Evolutionary conservation across 1,140 invertebrate genomes (phyloP).

Genomic region (Papilio xuthus): DNA sequence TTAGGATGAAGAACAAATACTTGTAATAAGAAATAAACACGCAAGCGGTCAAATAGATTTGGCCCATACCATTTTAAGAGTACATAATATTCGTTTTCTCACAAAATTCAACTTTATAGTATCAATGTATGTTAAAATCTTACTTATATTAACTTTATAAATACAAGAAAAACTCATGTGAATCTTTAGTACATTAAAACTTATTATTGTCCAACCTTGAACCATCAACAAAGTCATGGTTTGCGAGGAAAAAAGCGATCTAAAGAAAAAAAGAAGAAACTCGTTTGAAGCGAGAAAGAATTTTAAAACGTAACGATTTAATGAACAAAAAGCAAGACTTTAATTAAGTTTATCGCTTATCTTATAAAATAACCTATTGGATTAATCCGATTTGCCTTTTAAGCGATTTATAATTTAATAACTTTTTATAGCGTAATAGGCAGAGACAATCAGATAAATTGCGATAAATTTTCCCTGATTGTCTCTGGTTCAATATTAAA

Average conservation of each 20-base stretch:
- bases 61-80: no score
- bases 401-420: not conserved
- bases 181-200: not conserved
- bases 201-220: conserved; percentile 43
- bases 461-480: not conserved
- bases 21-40: no score
- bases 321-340: conserved; percentile 9
- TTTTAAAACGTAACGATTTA: not conserved
- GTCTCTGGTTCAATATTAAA: no score
- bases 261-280: conserved; percentile 12
- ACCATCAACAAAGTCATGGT: conserved; percentile 47
- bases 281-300: conserved; percentile 12
- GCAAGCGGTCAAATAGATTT: no score
- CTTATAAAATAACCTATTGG: not conserved
- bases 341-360: not conserved
- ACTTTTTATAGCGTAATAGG: not conserved
- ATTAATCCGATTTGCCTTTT: not conserved
- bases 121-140: not conserved
- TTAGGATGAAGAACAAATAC: no score
- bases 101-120: not conserved
- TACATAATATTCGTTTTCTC: no score
- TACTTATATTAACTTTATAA: conserved; percentile 2
- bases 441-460: not conserved
- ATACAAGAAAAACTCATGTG: conserved; percentile 4
- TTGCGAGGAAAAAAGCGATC: not conserved